A percentile compares a stretch with the other conserved stretches of the same genome.
phyloP scores from a whole-genome alignment of 2,797 vertebrate species.

The Siniperca undulata region DNA sequence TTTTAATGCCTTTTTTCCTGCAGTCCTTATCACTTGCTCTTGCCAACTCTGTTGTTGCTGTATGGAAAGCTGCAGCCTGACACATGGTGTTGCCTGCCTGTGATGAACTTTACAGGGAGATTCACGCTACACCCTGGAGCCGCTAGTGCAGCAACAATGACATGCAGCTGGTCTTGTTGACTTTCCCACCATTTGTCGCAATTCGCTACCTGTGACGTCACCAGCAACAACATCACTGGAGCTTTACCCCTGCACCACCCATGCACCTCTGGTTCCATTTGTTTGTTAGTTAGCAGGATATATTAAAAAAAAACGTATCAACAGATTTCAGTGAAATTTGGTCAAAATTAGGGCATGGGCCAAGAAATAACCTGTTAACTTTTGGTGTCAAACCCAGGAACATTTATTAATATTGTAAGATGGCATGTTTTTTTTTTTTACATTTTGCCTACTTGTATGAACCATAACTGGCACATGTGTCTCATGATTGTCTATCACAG shows the following conservation, averaged over 20 bases:
- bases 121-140: not conserved
- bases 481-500: not conserved
- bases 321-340: not conserved
- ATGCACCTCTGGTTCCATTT: not conserved
- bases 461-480: not conserved
- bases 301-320: not conserved
- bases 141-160: not conserved
- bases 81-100: not conserved
- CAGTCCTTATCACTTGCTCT: not conserved
- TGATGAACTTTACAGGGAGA: conserved; percentile 3
- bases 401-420: not conserved
- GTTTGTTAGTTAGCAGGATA: not conserved
- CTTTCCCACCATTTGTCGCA: not conserved
- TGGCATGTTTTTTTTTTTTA: not conserved
- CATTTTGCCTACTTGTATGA: not conserved
- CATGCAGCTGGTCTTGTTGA: not conserved
- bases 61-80: not conserved
- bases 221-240: not conserved
- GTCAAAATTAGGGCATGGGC: not conserved
- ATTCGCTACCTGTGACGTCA: not conserved
- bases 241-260: not conserved
- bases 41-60: not conserved
- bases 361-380: not conserved
- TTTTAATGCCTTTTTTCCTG: not conserved
- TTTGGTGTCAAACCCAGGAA: not conserved